Evolutionary conservation across 2,797 vertebrate species (phyloP), one percentile per base, ranked within the genome.

Genomic region (Pangasius sanitwongsei): DNA sequence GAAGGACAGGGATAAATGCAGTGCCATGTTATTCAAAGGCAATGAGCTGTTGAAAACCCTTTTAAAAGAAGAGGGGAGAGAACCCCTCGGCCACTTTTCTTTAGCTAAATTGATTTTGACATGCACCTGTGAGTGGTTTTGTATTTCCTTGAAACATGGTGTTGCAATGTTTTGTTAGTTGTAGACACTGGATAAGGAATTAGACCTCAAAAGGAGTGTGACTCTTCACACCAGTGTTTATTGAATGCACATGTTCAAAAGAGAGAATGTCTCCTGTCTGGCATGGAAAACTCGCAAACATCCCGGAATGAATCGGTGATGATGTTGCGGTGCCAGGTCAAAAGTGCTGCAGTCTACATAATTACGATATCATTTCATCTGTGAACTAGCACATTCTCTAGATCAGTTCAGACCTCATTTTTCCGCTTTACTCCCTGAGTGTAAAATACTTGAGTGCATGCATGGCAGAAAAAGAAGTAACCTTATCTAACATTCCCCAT

Each of bases 141-240:
- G 89, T 92, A 91, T 93, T 92, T 95, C 92, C 90, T 93, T 91
- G 93, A 94, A 94, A 91, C 92, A 94, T 86, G 90, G 92, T 89
- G 89, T 85, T 86, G 16, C 70, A 87, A 87, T 86, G 92, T 81
- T 94, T 94, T 93, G 94, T 94, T 92, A 89, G 90, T 81, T 63
- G 37, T 63, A 55, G 86, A 91, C 61, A 84, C 78, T 61, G 55
- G 57, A 80, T 83, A 48, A 57, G 83, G 86, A 89, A 91, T 85
- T 86, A 80, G 86, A 65, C 77, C 37, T 37, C n/a, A 86, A 89
- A 86, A 88, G 80, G 85, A 87, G 84, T 34, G 61, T 57, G 86
- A 90, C 78, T 90, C 74, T 78, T 87, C 70, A 63, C 81, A 75
- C 74, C 84, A 77, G 53, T 84, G 61, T 81, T 65, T 59, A 87